Conservation (phyloP, 1,140 invertebrate species). For the Temnothorax curvispinosus region DNA sequence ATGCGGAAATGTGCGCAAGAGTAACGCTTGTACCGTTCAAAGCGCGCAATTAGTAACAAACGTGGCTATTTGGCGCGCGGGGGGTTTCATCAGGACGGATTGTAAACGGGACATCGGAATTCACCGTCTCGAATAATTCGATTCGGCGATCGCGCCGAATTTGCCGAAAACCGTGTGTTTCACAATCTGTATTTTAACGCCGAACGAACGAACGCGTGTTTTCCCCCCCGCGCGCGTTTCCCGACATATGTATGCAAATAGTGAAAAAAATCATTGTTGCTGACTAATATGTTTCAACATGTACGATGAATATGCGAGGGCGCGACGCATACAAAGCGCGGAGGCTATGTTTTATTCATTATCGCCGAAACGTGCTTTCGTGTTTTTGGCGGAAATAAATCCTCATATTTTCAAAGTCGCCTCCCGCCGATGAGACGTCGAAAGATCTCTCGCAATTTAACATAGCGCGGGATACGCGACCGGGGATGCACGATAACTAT, state of each 20-base stretch:
- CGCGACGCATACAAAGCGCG: background rate
- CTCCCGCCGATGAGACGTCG: background rate
- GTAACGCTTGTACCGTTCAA: constrained; percentile 27
- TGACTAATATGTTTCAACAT: constrained; percentile 18
- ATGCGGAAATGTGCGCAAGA: constrained; percentile 30
- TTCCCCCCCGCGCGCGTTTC: background rate
- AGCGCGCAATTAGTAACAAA: constrained; percentile 51
- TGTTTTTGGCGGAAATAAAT: background rate
- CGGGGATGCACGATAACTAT: constrained; percentile 37
- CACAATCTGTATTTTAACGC: constrained; percentile 44
- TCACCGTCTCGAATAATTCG: constrained; percentile 54
- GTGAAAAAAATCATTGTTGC: constrained; percentile 17
- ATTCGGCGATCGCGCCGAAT: constrained; percentile 27
- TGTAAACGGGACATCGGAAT: constrained; percentile 52
- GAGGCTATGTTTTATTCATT: constrained; percentile 23
- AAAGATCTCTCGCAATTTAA: background rate
- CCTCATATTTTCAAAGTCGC: background rate
- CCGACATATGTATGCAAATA: background rate
- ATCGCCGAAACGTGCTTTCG: background rate
- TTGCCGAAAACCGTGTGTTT: constrained; percentile 25
- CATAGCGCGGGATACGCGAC: background rate
- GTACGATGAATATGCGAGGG: constrained; percentile 4
- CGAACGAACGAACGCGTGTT: background rate
- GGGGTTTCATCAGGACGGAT: constrained; percentile 45
- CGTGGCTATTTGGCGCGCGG: constrained; percentile 34